Conservation (phyloP, 2,797 vertebrate species). For the Arrhamphus sclerolepis region DNA sequence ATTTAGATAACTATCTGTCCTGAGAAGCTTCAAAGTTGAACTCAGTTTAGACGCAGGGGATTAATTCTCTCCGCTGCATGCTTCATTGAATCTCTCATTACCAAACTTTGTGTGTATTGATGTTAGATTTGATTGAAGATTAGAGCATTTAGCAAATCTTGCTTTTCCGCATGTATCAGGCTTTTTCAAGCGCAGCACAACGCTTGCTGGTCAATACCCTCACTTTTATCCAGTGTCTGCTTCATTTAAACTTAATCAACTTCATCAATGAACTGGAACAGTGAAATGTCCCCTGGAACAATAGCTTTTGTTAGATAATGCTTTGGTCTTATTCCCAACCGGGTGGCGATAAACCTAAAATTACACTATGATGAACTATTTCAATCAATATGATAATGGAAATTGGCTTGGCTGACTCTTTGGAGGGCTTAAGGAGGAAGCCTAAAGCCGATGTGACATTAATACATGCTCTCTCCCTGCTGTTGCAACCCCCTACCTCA, state of each 20-base stretch:
- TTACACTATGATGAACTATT: slow-evolving; percentile 96
- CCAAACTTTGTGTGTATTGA: slow-evolving; percentile 99
- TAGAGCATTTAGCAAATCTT: slow-evolving; percentile 99
- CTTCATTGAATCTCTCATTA: slow-evolving; percentile 99
- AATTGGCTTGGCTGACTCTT: slow-evolving; percentile 86
- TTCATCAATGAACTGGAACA: slow-evolving; percentile 99
- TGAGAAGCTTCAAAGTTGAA: slow-evolving; percentile 99
- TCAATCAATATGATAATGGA: slow-evolving; percentile 99
- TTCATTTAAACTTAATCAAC: slow-evolving; percentile 99
- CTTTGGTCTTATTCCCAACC: slow-evolving; percentile 90
- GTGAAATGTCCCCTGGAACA: slow-evolving; percentile 93
- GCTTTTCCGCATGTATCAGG: slow-evolving; percentile 96
- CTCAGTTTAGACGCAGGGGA: slow-evolving; percentile 99
- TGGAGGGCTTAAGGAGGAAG: slow-evolving; percentile 81
- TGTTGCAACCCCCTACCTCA: slow-evolving; percentile 67
- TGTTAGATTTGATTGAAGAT: slow-evolving; percentile 99
- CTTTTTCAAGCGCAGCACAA: slow-evolving; percentile 89
- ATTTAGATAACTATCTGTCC: slow-evolving; percentile 99
- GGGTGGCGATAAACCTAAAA: slow-evolving; percentile 92
- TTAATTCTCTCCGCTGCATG: slow-evolving; percentile 99
- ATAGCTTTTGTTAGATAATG: slow-evolving; percentile 98
- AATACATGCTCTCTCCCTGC: slow-evolving; percentile 77
- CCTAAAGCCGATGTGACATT: slow-evolving; percentile 82
- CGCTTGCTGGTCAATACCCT: slow-evolving; percentile 97
- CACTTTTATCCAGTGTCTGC: slow-evolving; percentile 99